Conservation (phyloP, 2,113 vertebrate species). For the Tragelaphus buxtoni region DNA sequence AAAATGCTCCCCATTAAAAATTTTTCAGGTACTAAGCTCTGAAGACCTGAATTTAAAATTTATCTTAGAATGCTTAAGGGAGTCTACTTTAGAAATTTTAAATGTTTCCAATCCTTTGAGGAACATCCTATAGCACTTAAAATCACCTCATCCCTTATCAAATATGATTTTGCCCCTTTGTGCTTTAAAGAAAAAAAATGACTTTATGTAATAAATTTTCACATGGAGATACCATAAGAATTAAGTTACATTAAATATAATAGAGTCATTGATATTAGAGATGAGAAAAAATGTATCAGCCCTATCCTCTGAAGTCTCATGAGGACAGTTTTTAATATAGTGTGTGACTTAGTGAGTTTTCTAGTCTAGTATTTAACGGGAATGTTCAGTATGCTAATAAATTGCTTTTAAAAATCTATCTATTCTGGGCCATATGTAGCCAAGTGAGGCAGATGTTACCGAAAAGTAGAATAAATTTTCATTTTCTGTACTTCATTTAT, state of each 20-base stretch:
- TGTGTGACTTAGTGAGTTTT: conserved; percentile 40
- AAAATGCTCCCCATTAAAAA: neutral
- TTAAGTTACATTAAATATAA: conserved; percentile 56
- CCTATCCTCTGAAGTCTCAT: conserved; percentile 39
- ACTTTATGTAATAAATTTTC: conserved; percentile 54
- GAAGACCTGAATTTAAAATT: conserved; percentile 54
- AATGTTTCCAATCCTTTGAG: conserved; percentile 62
- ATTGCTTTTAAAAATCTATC: conserved; percentile 59
- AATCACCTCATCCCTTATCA: conserved; percentile 67
- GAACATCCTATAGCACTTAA: conserved; percentile 53
- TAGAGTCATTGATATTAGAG: conserved; percentile 58
- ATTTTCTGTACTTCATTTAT: conserved; percentile 43
- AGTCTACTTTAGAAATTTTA: conserved; percentile 53
- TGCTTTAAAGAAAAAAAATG: neutral
- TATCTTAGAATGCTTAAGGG: conserved; percentile 12
- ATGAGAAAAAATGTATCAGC: conserved; percentile 55
- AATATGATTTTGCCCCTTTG: conserved; percentile 32
- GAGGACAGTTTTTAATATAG: conserved; percentile 55
- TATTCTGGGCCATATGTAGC: conserved; percentile 49
- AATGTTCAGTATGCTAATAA: conserved; percentile 68
- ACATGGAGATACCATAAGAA: conserved; percentile 48
- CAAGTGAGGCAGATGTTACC: conserved; percentile 43
- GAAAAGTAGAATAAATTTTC: conserved; percentile 29
- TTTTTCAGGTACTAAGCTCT: neutral
- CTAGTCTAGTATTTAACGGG: conserved; percentile 57